These are phyloP conservation scores for Leptinotarsa lineolata DNA, from an alignment of 1,140 invertebrate genomes.

Conservation along the genomic window DNA sequence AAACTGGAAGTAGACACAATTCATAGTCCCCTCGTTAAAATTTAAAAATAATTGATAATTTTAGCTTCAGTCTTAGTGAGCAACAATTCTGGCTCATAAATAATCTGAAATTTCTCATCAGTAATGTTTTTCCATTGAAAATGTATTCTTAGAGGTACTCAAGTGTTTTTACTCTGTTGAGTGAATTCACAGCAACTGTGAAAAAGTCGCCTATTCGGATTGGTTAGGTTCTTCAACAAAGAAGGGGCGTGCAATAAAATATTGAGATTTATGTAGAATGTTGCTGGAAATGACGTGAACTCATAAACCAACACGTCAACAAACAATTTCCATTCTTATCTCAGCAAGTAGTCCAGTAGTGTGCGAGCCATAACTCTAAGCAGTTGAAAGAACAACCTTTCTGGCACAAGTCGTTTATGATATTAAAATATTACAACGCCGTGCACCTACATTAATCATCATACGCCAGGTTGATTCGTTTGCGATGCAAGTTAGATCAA, in stretches of 20 bases:
- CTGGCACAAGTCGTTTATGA: conserved; percentile 10
- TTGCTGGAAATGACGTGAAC: conserved; percentile 1
- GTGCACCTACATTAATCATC: not conserved
- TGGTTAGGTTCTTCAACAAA: not conserved
- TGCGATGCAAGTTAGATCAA: too few relatives aligned
- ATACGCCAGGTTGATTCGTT: not conserved
- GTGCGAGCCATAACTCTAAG: conserved; percentile 27
- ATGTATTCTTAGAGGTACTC: too few relatives aligned
- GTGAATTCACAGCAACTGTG: too few relatives aligned
- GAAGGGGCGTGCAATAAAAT: not conserved
- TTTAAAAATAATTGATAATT: too few relatives aligned
- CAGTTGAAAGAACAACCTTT: conserved; percentile 27
- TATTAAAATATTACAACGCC: not conserved
- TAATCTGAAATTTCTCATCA: too few relatives aligned
- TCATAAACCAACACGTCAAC: conserved; percentile 1
- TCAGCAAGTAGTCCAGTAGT: conserved; percentile 15
- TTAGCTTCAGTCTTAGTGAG: too few relatives aligned
- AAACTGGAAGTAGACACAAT: too few relatives aligned
- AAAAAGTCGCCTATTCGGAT: too few relatives aligned
- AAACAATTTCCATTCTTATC: conserved; percentile 8
- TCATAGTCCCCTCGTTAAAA: too few relatives aligned
- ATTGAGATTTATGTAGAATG: not conserved
- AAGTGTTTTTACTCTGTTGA: too few relatives aligned
- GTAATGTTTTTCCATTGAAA: too few relatives aligned
- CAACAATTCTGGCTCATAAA: too few relatives aligned